A percentile compares a stretch with the other conserved stretches of the same genome.
phyloP scores from a whole-genome alignment of 2,888 invertebrate species.

The Pegoplata infirma region DNA sequence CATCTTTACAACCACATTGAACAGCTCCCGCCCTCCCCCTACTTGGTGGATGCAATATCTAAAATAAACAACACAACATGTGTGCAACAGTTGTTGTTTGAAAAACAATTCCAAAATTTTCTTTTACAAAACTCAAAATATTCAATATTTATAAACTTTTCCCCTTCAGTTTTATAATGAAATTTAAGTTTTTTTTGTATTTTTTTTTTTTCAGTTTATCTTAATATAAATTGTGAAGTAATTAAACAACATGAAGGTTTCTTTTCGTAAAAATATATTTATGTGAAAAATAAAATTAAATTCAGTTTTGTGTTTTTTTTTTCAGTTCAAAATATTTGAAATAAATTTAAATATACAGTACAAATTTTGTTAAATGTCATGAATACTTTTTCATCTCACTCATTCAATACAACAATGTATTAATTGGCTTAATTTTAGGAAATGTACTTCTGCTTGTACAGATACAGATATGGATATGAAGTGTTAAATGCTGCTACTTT shows the following conservation, averaged over 20 bases:
- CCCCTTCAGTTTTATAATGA: neutral
- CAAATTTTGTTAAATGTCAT: neutral
- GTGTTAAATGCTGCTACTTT: neutral
- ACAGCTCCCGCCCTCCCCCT: neutral
- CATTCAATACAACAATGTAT: neutral
- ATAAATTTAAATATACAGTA: neutral
- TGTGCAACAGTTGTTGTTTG: neutral
- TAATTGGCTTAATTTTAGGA: neutral
- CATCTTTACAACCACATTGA: too few species aligned
- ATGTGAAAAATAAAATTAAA: neutral
- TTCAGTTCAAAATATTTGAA: neutral
- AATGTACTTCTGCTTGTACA: neutral
- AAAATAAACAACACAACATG: neutral
- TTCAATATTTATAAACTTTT: neutral
- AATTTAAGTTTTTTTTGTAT: neutral
- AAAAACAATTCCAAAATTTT: neutral
- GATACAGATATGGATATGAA: too few species aligned
- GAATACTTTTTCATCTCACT: neutral
- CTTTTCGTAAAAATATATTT: too few species aligned
- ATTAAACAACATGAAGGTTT: neutral
- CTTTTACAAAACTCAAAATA: neutral
- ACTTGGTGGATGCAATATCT: neutral
- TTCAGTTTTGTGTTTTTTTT: too few species aligned
- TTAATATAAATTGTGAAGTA: neutral
- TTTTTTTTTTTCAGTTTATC: too few species aligned